Percentiles rank a stretch among this genome's conserved stretches.
These are phyloP conservation scores for Caenorhabditis doughertyi DNA, from an alignment of 2,888 invertebrate genomes.

Conservation along the genomic window DNA sequence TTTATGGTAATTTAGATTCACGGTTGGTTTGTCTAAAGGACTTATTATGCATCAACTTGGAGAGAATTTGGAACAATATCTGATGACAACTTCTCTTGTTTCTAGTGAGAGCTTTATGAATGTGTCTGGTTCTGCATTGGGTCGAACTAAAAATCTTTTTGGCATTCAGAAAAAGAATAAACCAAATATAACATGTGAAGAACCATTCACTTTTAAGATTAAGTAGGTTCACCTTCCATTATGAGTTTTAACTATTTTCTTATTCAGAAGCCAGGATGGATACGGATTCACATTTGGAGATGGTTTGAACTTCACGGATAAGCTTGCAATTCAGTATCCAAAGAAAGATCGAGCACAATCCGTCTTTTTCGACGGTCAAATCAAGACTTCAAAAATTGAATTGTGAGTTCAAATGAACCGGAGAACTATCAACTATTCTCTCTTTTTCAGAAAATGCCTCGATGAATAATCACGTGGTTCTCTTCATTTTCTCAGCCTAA, in stretches of 20 bases:
- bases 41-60: slow-evolving; percentile 47
- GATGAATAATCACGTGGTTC: slow-evolving; percentile 23
- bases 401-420: slow-evolving; percentile 22
- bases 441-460: slow-evolving; percentile 40
- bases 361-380: slow-evolving; percentile 45
- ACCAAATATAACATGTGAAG: slow-evolving; percentile 36
- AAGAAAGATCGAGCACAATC: slow-evolving; percentile 17
- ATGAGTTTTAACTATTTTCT: background rate
- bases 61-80: slow-evolving; percentile 27
- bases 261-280: slow-evolving; percentile 40
- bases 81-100: slow-evolving; percentile 15
- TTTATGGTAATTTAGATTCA: slow-evolving; percentile 15
- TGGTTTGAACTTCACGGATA: background rate
- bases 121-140: background rate
- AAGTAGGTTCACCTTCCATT: background rate
- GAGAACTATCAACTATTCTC: background rate
- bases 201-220: slow-evolving; percentile 30
- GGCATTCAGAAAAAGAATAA: background rate
- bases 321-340: slow-evolving; percentile 5
- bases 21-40: slow-evolving; percentile 29
- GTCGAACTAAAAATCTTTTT: background rate
- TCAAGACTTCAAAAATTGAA: slow-evolving; percentile 46
- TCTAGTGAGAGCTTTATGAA: slow-evolving; percentile 12
- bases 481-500: slow-evolving; percentile 23
- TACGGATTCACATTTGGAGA: slow-evolving; percentile 41